phyloP scores from a whole-genome alignment of 2,113 vertebrate species.

The Cettia cetti region DNA sequence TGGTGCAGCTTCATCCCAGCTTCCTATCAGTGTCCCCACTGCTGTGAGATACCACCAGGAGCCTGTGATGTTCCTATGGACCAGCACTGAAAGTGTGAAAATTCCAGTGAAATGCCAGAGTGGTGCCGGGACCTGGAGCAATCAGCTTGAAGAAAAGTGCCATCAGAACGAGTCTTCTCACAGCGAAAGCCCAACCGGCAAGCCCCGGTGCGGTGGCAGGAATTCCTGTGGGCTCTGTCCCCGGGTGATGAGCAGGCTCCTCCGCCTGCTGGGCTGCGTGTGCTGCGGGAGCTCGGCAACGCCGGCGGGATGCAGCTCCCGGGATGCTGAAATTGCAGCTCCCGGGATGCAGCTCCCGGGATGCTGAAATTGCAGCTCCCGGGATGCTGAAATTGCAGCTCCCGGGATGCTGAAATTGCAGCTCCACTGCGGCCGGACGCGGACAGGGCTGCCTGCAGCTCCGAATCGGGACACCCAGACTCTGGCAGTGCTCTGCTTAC shows the following conservation, averaged over 20 bases:
- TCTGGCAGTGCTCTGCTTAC: fast-evolving
- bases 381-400: too few relatives aligned
- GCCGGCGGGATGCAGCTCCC: not conserved
- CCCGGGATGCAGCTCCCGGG: too few relatives aligned
- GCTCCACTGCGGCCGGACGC: fast-evolving
- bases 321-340: fast-evolving
- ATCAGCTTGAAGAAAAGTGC: not conserved
- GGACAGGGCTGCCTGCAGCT: not conserved
- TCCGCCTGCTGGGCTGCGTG: not conserved
- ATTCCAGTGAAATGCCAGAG: not conserved
- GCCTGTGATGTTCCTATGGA: not conserved
- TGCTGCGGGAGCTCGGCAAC: fast-evolving
- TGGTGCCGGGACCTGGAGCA: too few relatives aligned
- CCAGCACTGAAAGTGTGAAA: not conserved
- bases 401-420: too few relatives aligned
- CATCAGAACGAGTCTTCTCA: fast-evolving
- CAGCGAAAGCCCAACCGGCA: fast-evolving
- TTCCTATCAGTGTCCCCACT: not conserved
- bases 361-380: too few relatives aligned
- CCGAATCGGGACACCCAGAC: fast-evolving
- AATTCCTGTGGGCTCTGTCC: fast-evolving
- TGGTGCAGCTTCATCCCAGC: not conserved
- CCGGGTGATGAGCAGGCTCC: not conserved
- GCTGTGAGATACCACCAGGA: not conserved
- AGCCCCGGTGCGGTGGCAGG: fast-evolving